phyloP scores from a whole-genome alignment of 2,113 vertebrate genomes.

The Erythrocercus mccallii region DNA sequence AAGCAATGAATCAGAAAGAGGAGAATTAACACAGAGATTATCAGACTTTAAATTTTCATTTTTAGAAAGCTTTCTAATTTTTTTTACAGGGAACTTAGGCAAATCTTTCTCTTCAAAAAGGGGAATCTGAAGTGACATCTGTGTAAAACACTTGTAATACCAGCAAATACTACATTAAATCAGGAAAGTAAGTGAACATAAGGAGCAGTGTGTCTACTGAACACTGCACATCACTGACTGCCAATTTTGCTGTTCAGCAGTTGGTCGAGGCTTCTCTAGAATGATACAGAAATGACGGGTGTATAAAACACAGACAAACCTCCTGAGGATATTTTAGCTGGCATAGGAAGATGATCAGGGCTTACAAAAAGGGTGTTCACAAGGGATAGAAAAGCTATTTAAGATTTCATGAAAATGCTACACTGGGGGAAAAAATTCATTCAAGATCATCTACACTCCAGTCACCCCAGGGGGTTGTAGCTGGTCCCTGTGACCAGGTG shows the following conservation, averaged over 20 bases:
- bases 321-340: neutral
- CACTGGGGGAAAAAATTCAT: rapidly evolving
- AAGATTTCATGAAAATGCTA: neutral
- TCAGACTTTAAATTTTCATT: neutral
- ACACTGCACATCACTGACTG: neutral
- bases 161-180: neutral
- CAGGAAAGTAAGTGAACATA: neutral
- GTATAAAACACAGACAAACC: neutral
- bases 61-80: rapidly evolving
- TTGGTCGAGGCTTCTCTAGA: neutral
- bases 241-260: neutral
- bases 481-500: neutral
- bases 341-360: neutral
- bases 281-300: neutral
- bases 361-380: neutral
- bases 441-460: neutral
- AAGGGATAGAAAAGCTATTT: neutral
- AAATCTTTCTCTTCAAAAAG: neutral
- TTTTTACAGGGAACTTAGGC: neutral
- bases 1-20: neutral
- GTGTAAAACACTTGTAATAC: neutral
- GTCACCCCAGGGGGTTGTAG: rapidly evolving
- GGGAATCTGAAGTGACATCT: neutral
- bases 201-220: neutral
- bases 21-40: neutral